Evolutionary conservation across 2,888 invertebrate species (phyloP).

Genomic region (Nebria salina): DNA sequence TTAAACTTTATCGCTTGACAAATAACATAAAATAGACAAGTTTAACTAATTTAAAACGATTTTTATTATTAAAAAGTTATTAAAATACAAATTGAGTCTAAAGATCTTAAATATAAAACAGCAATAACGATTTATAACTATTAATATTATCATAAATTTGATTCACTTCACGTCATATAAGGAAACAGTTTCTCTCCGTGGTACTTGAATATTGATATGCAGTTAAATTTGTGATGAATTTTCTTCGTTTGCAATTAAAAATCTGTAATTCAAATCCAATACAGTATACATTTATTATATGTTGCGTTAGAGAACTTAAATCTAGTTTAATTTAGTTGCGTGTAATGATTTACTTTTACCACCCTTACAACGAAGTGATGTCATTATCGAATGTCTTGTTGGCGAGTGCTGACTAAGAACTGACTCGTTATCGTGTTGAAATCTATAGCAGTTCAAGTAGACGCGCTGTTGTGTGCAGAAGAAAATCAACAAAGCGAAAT

Average conservation of each 20-base stretch:
- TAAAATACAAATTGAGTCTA: too few relatives aligned
- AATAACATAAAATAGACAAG: not conserved
- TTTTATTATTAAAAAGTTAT: not conserved
- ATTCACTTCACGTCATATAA: too few relatives aligned
- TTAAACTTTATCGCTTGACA: not conserved
- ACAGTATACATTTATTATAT: not conserved
- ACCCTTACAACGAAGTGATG: not conserved
- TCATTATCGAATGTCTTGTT: not conserved
- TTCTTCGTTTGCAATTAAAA: too few relatives aligned
- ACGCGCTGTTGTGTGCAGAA: not conserved
- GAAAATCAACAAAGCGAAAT: not conserved
- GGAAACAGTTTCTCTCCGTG: too few relatives aligned
- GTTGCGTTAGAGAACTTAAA: not conserved
- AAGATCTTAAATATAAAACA: too few relatives aligned
- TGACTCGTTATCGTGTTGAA: not conserved
- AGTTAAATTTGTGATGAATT: too few relatives aligned
- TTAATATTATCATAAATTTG: too few relatives aligned
- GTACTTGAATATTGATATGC: too few relatives aligned
- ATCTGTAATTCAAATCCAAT: too few relatives aligned
- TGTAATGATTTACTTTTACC: not conserved
- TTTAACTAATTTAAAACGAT: not conserved
- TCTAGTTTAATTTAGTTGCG: not conserved
- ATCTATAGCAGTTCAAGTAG: not conserved
- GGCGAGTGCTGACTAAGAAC: not conserved
- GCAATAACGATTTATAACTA: too few relatives aligned